Evolutionary conservation across 2,888 invertebrate species (phyloP).

Genomic region (Drosophila limbata): DNA sequence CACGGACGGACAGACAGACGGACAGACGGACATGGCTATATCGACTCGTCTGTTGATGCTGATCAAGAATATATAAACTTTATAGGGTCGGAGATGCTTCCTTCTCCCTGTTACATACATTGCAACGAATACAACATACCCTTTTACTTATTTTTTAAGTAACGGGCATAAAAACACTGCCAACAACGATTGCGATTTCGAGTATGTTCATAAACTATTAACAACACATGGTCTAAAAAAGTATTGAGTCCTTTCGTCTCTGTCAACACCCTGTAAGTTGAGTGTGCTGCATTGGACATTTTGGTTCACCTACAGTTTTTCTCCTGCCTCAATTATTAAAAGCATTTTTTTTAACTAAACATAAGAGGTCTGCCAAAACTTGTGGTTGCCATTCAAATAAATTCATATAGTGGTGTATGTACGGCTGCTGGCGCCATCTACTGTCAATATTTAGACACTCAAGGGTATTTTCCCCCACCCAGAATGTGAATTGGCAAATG

Average conservation of each 20-base stretch:
- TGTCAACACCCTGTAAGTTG: conserved; percentile 8
- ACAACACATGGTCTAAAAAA: neutral
- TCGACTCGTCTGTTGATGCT: too few species aligned
- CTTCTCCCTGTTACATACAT: too few species aligned
- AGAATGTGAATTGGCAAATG: neutral
- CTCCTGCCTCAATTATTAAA: neutral
- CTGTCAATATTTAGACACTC: conserved; percentile 19
- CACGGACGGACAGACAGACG: too few species aligned
- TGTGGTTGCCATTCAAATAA: neutral
- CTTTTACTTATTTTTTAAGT: too few species aligned
- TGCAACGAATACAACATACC: too few species aligned
- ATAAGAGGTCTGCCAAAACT: neutral
- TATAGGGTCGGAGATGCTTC: too few species aligned
- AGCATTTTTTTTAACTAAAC: neutral
- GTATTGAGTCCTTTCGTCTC: conserved; percentile 2
- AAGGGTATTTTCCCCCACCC: neutral
- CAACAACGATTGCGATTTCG: neutral
- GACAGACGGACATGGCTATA: too few species aligned
- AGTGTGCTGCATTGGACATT: neutral
- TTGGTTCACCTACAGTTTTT: neutral
- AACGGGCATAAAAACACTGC: neutral
- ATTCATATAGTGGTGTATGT: neutral
- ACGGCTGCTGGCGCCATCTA: conserved; percentile 10
- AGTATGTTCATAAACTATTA: conserved; percentile 5
- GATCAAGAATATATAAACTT: too few species aligned